Percentiles rank a stretch among this genome's conserved stretches.
Evolutionary conservation across 1,140 invertebrate genomes (phyloP).

Genomic region (Drosophila trapezifrons): DNA sequence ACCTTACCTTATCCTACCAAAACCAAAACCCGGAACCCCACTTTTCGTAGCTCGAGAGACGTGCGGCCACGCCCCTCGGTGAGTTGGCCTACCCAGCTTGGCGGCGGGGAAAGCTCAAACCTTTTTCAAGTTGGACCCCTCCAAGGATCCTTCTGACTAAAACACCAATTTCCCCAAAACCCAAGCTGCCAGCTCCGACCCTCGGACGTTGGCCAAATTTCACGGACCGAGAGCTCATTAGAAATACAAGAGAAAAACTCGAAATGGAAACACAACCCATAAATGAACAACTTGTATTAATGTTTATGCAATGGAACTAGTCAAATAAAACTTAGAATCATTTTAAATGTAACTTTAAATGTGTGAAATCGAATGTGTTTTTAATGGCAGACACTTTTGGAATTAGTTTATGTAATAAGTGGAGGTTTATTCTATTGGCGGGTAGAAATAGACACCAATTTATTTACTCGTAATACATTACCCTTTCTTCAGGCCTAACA

Average conservation of each 20-base stretch:
- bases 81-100: conserved; percentile 53
- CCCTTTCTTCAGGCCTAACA: no score
- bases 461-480: no score
- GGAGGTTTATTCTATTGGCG: no score
- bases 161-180: conserved; percentile 71
- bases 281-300: conserved; percentile 81
- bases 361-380: conserved; percentile 54
- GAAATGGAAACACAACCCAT: conserved; percentile 47
- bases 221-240: conserved; percentile 42
- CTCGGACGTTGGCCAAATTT: conserved; percentile 11
- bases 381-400: background rate
- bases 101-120: conserved; percentile 70
- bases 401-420: background rate
- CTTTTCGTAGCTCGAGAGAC: conserved; percentile 22
- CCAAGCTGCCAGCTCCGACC: conserved; percentile 64
- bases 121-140: conserved; percentile 66
- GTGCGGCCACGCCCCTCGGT: conserved; percentile 37
- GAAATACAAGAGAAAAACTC: conserved; percentile 49
- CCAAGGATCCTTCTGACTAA: conserved; percentile 63
- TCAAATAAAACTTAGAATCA: conserved; percentile 83
- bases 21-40: conserved; percentile 25
- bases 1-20: conserved; percentile 29
- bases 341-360: conserved; percentile 82
- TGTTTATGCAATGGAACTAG: conserved; percentile 82
- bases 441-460: no score